Conservation (phyloP, 2,888 invertebrate genomes). For the Drosophila borealis region DNA sequence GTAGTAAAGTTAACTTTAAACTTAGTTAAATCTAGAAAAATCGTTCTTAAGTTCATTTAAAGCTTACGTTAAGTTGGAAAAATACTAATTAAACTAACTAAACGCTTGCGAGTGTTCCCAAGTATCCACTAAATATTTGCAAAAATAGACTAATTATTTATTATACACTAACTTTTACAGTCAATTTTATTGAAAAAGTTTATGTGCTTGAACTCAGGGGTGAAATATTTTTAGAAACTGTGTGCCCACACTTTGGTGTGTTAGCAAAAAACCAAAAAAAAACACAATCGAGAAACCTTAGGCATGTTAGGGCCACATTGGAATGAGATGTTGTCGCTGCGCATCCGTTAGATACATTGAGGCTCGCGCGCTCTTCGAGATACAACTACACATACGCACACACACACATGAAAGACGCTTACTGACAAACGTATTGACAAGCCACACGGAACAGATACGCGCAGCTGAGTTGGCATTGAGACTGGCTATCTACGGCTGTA, state of each 20-base stretch:
- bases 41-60: background rate
- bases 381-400: constrained; percentile 39
- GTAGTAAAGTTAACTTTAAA: too few species aligned
- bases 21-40: background rate
- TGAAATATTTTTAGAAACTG: constrained; percentile 20
- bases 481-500: constrained; percentile 33
- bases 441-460: constrained; percentile 77
- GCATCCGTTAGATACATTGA: constrained; percentile 62
- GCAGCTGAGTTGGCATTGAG: constrained; percentile 76
- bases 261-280: constrained; percentile 3
- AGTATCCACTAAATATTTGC: background rate
- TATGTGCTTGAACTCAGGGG: constrained; percentile 27
- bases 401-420: constrained; percentile 15
- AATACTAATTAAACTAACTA: too few species aligned
- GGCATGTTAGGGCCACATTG: constrained; percentile 11
- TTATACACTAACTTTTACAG: background rate
- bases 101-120: too few species aligned
- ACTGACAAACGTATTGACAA: constrained; percentile 75
- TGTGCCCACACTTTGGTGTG: constrained; percentile 17
- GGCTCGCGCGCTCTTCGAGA: constrained; percentile 32
- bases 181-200: constrained; percentile 2
- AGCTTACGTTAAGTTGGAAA: background rate
- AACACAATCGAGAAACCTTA: constrained; percentile 22
- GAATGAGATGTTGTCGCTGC: constrained; percentile 31
- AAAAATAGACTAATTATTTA: background rate